Base-by-base conservation (phyloP, 2,113 vertebrate species). In the Taurulus bubalis region DNA sequence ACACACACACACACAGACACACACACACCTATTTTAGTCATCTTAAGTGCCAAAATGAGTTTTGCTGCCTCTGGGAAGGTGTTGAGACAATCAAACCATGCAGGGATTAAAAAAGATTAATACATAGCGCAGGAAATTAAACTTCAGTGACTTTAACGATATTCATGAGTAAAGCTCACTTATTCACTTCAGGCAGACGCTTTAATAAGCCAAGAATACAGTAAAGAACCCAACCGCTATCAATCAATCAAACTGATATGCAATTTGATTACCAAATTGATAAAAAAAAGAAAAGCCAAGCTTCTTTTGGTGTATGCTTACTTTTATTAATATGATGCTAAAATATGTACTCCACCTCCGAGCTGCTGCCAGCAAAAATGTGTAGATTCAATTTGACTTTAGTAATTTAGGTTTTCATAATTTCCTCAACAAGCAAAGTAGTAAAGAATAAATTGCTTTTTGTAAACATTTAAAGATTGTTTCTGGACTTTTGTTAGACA, bases 101-200 rank as follows among this genome's bases (percentile, higher is more conserved):
- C 90, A 87, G 86, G 89, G 88, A 91, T 92, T 91, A 94, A 91
- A 92, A 91, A 91, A 92, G 90, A 93, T 95, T 91, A 92, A 93
- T 94, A 94, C 90, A 89, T 79, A 91, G 91, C 56, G 86, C 94
- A 96, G 95, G 95, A 96, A 95, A 95, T 95, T 94, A 94, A 95
- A 95, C 90, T 92, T 94, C 85, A 90, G 88, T 85, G 85, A 93
- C 87, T 94, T 89, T 90, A 93, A 91, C 85, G 83, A 93, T 92
- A 95, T 94, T 96, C 94, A 94, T 92, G 91, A 92, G 90, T 55
- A 60, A 66, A 83, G 85, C 90, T 92, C 83, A 74, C 90, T 89
- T 89, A 87, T 87, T 92, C 91, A 87, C 87, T 82, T 84, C 79
- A 90, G 91, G 88, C 92, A 78, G 88, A 79, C 77, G 80, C 85